Evolutionary conservation across 1,140 invertebrate species (phyloP).

Genomic region (Triops cancriformis): DNA sequence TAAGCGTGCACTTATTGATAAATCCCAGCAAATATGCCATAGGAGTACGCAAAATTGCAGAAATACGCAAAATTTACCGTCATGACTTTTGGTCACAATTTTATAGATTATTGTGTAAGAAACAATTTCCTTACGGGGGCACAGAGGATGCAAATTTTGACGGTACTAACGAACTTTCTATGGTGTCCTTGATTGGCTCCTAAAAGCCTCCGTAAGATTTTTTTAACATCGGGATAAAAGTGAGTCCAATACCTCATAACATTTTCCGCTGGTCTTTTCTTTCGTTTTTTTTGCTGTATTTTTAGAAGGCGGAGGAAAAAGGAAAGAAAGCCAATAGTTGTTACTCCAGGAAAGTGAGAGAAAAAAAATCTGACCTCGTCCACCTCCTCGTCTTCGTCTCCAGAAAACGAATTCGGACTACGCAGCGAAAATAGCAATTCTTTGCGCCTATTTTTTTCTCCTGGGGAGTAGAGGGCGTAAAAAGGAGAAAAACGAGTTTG

Average conservation of each 20-base stretch:
- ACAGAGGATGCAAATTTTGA: no score
- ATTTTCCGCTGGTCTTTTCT: neutral
- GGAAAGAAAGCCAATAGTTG: neutral
- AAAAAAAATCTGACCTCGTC: neutral
- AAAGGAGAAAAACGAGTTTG: slow-evolving; percentile 1
- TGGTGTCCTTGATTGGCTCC: neutral
- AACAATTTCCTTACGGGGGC: neutral
- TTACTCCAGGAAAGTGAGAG: neutral
- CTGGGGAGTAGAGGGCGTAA: neutral
- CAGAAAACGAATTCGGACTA: neutral
- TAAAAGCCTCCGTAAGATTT: neutral
- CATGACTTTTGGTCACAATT: no score
- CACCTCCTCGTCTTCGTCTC: neutral
- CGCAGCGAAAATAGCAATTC: slow-evolving; percentile 1
- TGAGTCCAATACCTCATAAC: neutral
- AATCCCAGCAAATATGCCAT: neutral
- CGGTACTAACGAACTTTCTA: no score
- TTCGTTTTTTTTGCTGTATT: neutral
- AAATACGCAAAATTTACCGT: neutral
- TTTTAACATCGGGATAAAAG: neutral
- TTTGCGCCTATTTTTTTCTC: neutral
- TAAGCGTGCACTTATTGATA: neutral
- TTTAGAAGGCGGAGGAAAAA: neutral
- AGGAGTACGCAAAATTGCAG: neutral
- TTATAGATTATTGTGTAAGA: neutral